Conservation (phyloP, 1,140 invertebrate genomes). For the Drosophila obscura region DNA sequence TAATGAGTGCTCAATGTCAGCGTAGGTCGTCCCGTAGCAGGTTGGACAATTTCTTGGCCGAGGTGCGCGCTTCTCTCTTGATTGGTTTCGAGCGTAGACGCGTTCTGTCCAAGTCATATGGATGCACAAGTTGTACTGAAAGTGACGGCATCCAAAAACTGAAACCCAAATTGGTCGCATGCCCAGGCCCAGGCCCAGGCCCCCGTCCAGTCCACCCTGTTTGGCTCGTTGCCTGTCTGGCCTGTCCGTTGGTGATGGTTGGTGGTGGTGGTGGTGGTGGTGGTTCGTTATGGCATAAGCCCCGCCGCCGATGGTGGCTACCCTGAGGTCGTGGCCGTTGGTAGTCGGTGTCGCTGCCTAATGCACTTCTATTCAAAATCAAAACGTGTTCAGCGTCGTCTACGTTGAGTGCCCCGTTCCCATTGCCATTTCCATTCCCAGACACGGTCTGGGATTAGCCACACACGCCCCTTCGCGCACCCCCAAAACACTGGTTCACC, state of each 20-base stretch:
- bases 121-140: conserved; percentile 74
- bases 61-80: conserved; percentile 23
- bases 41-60: conserved; percentile 27
- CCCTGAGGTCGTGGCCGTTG: too few relatives aligned
- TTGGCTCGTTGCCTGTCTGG: background rate
- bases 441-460: conserved; percentile 16
- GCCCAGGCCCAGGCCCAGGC: conserved; percentile 10
- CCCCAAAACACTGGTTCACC: background rate
- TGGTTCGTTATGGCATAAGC: conserved; percentile 73
- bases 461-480: background rate
- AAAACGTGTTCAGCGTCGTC: conserved; percentile 64
- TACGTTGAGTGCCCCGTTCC: conserved; percentile 1
- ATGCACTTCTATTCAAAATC: conserved; percentile 78
- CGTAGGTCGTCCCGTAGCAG: conserved; percentile 37
- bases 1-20: conserved; percentile 45
- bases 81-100: conserved; percentile 27
- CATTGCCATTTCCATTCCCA: background rate
- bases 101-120: conserved; percentile 64
- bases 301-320: conserved; percentile 3
- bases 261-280: conserved; percentile 60
- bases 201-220: background rate
- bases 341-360: conserved; percentile 37
- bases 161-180: conserved; percentile 24
- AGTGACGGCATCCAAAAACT: conserved; percentile 63
- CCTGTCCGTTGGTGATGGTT: background rate